These are phyloP conservation scores for Zapornia atra DNA, from an alignment of 2,113 vertebrate species.

Conservation along the genomic window DNA sequence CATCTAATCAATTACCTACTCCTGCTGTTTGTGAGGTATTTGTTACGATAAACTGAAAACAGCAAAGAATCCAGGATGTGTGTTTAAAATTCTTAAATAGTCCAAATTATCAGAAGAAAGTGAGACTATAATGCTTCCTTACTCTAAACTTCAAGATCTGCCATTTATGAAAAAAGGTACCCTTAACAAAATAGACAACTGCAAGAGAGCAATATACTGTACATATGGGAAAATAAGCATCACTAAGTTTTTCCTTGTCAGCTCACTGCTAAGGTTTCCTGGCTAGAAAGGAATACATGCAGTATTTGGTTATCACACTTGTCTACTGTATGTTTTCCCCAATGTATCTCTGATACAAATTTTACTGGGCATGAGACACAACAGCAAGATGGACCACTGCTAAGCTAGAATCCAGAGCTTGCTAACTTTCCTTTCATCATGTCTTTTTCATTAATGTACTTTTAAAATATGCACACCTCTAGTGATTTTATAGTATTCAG, in stretches of 20 bases:
- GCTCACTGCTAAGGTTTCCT: background rate
- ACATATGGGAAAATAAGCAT: background rate
- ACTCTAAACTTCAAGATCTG: background rate
- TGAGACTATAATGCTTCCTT: background rate
- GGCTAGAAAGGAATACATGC: background rate
- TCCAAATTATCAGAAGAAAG: background rate
- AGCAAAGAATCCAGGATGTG: background rate
- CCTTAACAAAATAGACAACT: background rate
- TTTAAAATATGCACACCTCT: background rate
- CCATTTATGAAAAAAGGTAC: background rate
- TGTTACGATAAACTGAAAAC: background rate
- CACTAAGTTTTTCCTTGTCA: background rate
- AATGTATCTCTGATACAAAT: background rate
- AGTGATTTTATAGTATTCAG: background rate
- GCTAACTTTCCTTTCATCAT: background rate
- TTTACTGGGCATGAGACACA: background rate
- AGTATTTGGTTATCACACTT: background rate
- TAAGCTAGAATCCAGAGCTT: background rate
- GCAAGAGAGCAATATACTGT: background rate
- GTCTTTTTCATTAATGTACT: background rate
- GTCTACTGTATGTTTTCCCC: background rate
- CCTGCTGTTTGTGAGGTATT: background rate
- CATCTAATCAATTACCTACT: background rate
- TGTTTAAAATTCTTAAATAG: background rate
- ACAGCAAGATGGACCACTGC: accelerated